Conservation (phyloP, 2,797 vertebrate genomes). For the Eutrigla gurnardus region DNA sequence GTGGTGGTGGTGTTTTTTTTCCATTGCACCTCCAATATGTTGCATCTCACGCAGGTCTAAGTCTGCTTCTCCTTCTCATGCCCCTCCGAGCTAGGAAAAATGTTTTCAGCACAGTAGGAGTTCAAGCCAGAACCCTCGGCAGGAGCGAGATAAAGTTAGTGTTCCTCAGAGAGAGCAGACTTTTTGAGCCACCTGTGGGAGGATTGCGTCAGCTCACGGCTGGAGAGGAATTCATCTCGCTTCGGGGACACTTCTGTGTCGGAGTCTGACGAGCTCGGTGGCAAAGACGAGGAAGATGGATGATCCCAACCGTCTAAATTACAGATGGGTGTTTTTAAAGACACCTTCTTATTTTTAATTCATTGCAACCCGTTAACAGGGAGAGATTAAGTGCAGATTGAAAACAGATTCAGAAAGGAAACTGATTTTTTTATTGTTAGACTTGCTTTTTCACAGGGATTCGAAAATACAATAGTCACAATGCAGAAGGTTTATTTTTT, state of each 20-base stretch:
- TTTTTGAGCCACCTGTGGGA: conserved; percentile 50
- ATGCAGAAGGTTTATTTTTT: background rate
- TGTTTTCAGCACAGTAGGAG: conserved; percentile 24
- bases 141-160: conserved; percentile 50
- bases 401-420: background rate
- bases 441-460: conserved; percentile 1
- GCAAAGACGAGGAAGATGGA: conserved; percentile 24
- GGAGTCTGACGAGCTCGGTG: background rate
- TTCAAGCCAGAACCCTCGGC: conserved; percentile 29
- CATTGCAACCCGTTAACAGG: background rate
- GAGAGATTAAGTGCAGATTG: background rate
- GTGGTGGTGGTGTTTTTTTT: background rate
- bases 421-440: background rate
- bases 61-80: background rate
- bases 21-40: conserved; percentile 3
- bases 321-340: conserved; percentile 18
- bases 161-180: conserved; percentile 48
- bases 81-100: background rate
- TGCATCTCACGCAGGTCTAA: background rate
- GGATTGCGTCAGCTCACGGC: conserved; percentile 23
- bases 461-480: background rate
- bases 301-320: background rate
- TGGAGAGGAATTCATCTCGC: conserved; percentile 48
- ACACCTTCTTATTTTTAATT: background rate
- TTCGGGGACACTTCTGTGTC: conserved; percentile 19